Evolutionary conservation across 2,888 invertebrate species (phyloP), one percentile per base, ranked within the genome.

Genomic region (Drosophila kanekoi): DNA sequence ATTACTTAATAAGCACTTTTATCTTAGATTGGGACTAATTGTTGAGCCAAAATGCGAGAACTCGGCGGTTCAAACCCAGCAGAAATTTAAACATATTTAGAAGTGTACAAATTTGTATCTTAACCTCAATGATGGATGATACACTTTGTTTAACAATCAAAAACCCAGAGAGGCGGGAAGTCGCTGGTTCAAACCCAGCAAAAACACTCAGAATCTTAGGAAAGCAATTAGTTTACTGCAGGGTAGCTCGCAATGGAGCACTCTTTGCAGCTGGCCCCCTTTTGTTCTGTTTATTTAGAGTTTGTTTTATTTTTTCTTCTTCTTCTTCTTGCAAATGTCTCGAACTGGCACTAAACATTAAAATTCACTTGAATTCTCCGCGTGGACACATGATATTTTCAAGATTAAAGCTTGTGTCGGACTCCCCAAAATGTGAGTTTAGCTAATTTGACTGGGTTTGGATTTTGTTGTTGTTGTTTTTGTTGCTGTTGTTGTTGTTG

Each of bases 361-460:
- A 41, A 63, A 77, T 75, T 75, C 75, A 38, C 18, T 49, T 20
- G 75, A 75, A 77, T 62, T 72, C 14, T 11, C 4, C 20, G 61
- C 13, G 13, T 35, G 45, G 23, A 67, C 52, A 56, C 37, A 37
- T 43, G 57, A 51, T 57, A 32, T 35, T 62, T 20, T 1, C 1
- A 16, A 32, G 64, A 56, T 76, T 1, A 0, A 16, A 32, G 64
- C 52, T 76, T 52, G 11, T 44, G 18, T 3, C n/a, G 16, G 18
- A 1, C 47, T 35, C 54, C 61, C 63, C 6, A 59, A 59, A 69
- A 51, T 54, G 18, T 28, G 40, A 32, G 37, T n/a, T 37, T 37
- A 2, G n/a, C 18, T 40, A 23, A 33, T 11, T 33, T 35, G 11
- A 18, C 37, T 35, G 20, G 37, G 41, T 6, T 32, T 32, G 40